These are phyloP conservation scores for Triplophysa siluroides DNA, from an alignment of 2,113 vertebrate species.

Conservation along the genomic window DNA sequence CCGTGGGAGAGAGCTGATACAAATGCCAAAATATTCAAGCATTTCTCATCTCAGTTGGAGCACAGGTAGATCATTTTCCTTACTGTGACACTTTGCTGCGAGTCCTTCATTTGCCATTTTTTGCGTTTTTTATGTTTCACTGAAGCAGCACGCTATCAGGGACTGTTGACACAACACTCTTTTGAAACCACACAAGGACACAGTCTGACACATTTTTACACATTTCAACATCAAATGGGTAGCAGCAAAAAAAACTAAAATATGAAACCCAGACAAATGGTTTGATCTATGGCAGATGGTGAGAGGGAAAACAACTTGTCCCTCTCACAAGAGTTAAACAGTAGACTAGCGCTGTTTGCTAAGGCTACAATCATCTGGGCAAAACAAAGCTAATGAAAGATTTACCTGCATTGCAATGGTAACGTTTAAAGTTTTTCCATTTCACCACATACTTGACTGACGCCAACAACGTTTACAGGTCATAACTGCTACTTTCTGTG, in stretches of 20 bases:
- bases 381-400: too few relatives aligned
- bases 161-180: constrained; percentile 8
- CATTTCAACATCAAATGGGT: neutral
- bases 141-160: constrained; percentile 9
- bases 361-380: too few relatives aligned
- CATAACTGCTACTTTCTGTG: too few relatives aligned
- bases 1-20: constrained; percentile 20
- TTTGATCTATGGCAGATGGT: constrained; percentile 22
- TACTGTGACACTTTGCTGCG: constrained; percentile 17
- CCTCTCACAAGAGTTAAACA: too few relatives aligned
- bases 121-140: constrained; percentile 10
- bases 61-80: constrained; percentile 1
- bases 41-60: constrained; percentile 30
- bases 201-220: neutral
- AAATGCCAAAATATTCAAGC: constrained; percentile 16
- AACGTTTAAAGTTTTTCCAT: too few relatives aligned
- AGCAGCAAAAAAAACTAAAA: neutral
- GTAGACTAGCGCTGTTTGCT: too few relatives aligned
- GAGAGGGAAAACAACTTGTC: neutral
- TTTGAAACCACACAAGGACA: neutral
- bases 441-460: too few relatives aligned
- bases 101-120: constrained; percentile 26
- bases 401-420: too few relatives aligned
- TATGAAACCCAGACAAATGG: constrained; percentile 10
- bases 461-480: too few relatives aligned